These are phyloP conservation scores for Fragum whitleyi DNA, from an alignment of 2,888 invertebrate species.

Conservation along the genomic window DNA sequence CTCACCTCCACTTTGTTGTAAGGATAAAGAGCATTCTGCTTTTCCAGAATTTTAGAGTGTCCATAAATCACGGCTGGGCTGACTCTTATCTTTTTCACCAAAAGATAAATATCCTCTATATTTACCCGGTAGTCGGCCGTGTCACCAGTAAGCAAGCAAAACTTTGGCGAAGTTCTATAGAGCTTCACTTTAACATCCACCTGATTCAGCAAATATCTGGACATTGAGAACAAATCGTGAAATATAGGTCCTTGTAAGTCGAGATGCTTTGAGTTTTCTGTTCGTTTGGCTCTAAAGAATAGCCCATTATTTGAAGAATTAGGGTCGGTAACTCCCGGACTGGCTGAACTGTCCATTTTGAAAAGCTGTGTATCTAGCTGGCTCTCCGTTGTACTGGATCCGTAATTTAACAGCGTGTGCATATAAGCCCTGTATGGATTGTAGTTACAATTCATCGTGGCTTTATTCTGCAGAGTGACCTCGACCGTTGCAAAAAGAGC, in stretches of 20 bases:
- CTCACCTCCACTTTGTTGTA: no score
- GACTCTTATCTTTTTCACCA: slow-evolving; percentile 2
- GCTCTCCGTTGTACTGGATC: slow-evolving; percentile 28
- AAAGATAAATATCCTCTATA: background rate
- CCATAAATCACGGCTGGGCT: no score
- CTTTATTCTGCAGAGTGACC: slow-evolving; percentile 48
- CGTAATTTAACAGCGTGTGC: slow-evolving; percentile 51
- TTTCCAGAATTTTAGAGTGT: no score
- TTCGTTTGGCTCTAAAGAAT: slow-evolving; percentile 28
- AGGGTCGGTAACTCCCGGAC: slow-evolving; percentile 43
- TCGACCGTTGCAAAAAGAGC: slow-evolving; percentile 45
- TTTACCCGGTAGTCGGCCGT: background rate
- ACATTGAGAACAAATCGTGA: slow-evolving; percentile 53
- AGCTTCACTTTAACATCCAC: no score
- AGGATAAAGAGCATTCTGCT: no score
- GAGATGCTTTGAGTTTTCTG: slow-evolving; percentile 15
- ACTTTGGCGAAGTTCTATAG: no score
- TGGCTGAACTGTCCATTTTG: slow-evolving; percentile 41
- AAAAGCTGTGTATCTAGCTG: slow-evolving; percentile 54
- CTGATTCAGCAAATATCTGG: no score
- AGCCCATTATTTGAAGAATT: slow-evolving; percentile 35
- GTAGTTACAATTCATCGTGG: no score
- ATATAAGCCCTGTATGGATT: slow-evolving; percentile 58
- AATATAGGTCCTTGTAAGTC: slow-evolving; percentile 52
- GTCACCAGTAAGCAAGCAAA: no score